Percentiles rank a stretch among this genome's conserved stretches.
phyloP scores from a whole-genome alignment of 2,888 invertebrate species.

The Lithophane semibrunnea region DNA sequence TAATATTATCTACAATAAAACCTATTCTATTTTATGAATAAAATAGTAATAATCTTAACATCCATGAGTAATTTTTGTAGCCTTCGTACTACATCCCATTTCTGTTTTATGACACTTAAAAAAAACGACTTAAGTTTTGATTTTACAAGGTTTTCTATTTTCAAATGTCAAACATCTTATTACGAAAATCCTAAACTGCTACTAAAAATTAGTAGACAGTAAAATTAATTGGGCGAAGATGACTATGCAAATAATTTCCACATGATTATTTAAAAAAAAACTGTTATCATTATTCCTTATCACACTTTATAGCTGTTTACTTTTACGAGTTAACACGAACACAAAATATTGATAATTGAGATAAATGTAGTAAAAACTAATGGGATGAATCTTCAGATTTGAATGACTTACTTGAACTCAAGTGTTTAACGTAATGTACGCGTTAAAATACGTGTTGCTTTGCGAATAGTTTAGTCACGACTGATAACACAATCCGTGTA shows the following conservation, averaged over 20 bases:
- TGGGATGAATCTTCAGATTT: slow-evolving; percentile 1
- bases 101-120: background rate
- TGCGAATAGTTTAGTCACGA: slow-evolving; percentile 51
- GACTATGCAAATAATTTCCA: slow-evolving; percentile 1
- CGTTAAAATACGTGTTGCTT: slow-evolving; percentile 46
- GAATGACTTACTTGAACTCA: slow-evolving; percentile 44
- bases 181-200: background rate
- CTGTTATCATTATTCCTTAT: background rate
- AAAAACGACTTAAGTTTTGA: fast-evolving
- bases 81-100: background rate
- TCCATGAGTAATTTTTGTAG: background rate
- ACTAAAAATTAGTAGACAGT: background rate
- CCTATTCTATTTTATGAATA: slow-evolving; percentile 2
- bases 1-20: slow-evolving; percentile 8
- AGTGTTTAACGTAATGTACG: slow-evolving; percentile 2
- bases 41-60: background rate
- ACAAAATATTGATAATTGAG: background rate
- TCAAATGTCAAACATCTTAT: background rate
- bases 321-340: background rate
- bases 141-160: slow-evolving; percentile 7
- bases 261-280: background rate
- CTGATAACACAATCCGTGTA: slow-evolving; percentile 51
- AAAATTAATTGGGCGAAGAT: slow-evolving; percentile 4
- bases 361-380: slow-evolving; percentile 1
- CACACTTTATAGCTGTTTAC: background rate